phyloP scores from a whole-genome alignment of 2,888 invertebrate species.

The Ametastegia equiseti region DNA sequence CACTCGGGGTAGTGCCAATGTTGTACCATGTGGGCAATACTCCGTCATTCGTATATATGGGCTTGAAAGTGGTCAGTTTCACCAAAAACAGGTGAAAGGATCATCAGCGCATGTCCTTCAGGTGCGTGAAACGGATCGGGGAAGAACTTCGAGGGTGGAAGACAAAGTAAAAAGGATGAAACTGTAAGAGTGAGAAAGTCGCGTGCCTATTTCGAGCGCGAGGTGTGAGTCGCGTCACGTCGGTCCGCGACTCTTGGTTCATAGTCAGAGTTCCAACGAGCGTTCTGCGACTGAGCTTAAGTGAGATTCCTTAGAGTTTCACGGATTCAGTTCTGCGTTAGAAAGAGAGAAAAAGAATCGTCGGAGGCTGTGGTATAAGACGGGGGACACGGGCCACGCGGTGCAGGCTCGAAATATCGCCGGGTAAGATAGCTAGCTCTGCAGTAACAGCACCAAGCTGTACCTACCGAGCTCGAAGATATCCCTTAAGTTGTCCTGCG shows the following conservation, averaged over 20 bases:
- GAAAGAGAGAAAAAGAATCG: too few relatives aligned
- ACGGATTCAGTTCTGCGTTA: slow-evolving; percentile 30
- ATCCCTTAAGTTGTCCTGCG: slow-evolving; percentile 13
- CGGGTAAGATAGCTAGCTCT: not conserved
- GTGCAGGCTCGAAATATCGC: slow-evolving; percentile 39
- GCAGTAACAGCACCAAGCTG: too few relatives aligned
- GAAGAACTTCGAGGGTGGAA: not conserved
- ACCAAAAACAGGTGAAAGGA: too few relatives aligned
- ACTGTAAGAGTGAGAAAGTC: not conserved
- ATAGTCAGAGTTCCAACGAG: slow-evolving; percentile 16
- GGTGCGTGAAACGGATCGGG: not conserved
- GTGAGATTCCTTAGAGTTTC: slow-evolving; percentile 52
- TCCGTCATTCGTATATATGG: too few relatives aligned
- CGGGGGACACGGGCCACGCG: slow-evolving; percentile 50
- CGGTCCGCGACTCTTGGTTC: slow-evolving; percentile 29
- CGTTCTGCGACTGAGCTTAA: slow-evolving; percentile 37
- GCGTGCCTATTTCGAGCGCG: slow-evolving; percentile 45
- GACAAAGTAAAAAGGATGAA: not conserved
- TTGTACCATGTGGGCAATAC: too few relatives aligned
- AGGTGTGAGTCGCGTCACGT: slow-evolving; percentile 47
- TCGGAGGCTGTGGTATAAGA: not conserved
- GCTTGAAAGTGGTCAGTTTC: too few relatives aligned
- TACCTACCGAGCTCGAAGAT: not conserved
- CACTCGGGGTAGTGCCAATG: too few relatives aligned
- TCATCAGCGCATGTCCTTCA: too few relatives aligned